A percentile compares a stretch with the other conserved stretches of the same genome.
Conservation (phyloP, 2,113 vertebrate species). For the Paratilapia polleni region DNA sequence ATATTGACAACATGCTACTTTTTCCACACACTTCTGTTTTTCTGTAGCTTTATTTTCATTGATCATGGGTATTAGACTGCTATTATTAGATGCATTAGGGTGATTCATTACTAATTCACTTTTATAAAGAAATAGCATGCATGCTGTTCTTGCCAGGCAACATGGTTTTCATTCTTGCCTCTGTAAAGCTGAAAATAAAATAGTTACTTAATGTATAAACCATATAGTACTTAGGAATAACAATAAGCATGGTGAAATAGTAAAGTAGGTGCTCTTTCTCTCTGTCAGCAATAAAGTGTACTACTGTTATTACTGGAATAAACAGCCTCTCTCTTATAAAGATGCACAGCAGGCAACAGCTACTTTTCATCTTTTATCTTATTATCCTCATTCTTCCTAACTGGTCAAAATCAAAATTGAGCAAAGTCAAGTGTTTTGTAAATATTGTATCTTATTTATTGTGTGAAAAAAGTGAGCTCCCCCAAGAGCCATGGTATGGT, state of each 20-base stretch:
- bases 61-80: background rate
- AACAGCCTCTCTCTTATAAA: background rate
- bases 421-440: background rate
- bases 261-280: background rate
- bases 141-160: background rate
- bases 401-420: background rate
- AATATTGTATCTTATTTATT: background rate
- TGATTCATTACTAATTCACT: background rate
- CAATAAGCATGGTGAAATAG: background rate
- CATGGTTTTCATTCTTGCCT: background rate
- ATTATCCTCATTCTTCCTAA: background rate
- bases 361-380: background rate
- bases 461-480: too few relatives aligned
- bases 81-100: background rate
- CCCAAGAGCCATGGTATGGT: background rate
- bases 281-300: background rate
- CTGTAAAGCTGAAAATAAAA: background rate
- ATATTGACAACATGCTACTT: background rate
- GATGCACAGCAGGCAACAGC: background rate
- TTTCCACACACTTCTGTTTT: background rate
- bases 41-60: background rate
- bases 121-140: background rate
- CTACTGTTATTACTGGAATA: background rate
- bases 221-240: background rate
- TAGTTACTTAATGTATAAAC: background rate